A percentile compares a stretch with the other conserved stretches of the same genome.
These are phyloP conservation scores for Orthosia gothica DNA, from an alignment of 2,888 invertebrate species.

Conservation along the genomic window DNA sequence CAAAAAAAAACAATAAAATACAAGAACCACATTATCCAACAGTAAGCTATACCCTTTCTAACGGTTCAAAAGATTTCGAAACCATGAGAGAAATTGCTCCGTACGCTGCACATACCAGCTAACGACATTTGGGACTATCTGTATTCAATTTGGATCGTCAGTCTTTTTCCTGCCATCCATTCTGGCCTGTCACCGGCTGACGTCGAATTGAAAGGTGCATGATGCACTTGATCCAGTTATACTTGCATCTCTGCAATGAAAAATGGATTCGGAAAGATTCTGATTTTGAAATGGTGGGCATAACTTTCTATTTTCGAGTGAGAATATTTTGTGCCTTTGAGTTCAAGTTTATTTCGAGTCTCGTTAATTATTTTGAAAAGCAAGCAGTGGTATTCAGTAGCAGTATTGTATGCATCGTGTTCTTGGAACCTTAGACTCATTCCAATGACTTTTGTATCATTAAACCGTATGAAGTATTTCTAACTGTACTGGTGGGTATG, in stretches of 20 bases:
- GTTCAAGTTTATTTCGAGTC: background rate
- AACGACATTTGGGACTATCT: conserved; percentile 50
- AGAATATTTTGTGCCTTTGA: background rate
- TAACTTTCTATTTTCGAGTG: background rate
- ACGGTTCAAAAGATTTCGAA: conserved; percentile 14
- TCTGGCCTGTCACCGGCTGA: conserved; percentile 34
- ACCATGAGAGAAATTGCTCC: conserved; percentile 28
- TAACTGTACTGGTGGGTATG: too few species aligned
- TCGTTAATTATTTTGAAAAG: too few species aligned
- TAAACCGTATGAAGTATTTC: background rate
- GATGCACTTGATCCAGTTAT: conserved; percentile 33
- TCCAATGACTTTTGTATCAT: background rate
- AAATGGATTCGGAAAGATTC: conserved; percentile 5
- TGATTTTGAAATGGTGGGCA: background rate
- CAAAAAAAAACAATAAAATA: too few species aligned
- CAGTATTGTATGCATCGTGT: background rate
- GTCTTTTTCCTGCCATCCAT: conserved; percentile 51
- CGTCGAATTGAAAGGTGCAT: conserved; percentile 42
- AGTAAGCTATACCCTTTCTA: too few species aligned
- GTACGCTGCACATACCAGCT: background rate
- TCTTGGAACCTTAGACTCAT: background rate
- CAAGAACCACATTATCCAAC: too few species aligned
- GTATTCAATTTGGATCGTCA: conserved; percentile 51
- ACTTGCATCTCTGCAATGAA: conserved; percentile 16
- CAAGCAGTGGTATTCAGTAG: background rate